Evolutionary conservation across 2,113 vertebrate genomes (phyloP).

Genomic region (Tichodroma muraria): DNA sequence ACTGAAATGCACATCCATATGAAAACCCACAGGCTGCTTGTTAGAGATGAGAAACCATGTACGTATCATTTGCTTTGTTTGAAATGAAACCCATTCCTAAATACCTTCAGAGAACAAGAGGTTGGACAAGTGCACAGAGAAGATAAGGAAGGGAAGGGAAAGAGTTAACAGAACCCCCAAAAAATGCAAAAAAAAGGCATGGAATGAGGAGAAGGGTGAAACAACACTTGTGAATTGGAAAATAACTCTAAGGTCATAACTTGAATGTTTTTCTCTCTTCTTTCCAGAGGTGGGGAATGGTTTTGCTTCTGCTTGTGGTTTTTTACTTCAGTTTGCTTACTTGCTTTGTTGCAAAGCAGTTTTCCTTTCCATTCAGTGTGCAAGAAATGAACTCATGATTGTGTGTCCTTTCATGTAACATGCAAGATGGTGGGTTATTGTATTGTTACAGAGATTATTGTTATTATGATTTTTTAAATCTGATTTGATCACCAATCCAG

Average conservation of each 20-base stretch:
- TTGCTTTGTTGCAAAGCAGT: conserved; percentile 68
- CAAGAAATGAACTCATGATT: conserved; percentile 49
- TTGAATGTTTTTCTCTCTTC: conserved; percentile 60
- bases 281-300: conserved; percentile 53
- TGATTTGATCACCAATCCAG: conserved; percentile 55
- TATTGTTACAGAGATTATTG: conserved; percentile 5
- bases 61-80: conserved; percentile 37
- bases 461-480: neutral
- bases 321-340: conserved; percentile 31
- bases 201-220: conserved; percentile 22
- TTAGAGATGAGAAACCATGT: conserved; percentile 67
- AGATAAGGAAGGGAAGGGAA: neutral
- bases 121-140: conserved; percentile 46
- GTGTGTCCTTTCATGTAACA: conserved; percentile 34
- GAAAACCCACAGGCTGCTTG: conserved; percentile 70
- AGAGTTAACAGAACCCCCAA: conserved; percentile 37
- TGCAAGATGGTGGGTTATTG: conserved; percentile 42
- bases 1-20: conserved; percentile 77
- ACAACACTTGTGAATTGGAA: conserved; percentile 34
- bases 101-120: conserved; percentile 61
- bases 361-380: conserved; percentile 65
- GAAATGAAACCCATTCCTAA: conserved; percentile 53
- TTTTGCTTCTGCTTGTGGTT: conserved; percentile 59
- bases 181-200: conserved; percentile 43
- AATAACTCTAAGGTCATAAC: conserved; percentile 50